Base-by-base conservation (phyloP, 2,888 invertebrate species). In the Eurytoma adleriae region DNA sequence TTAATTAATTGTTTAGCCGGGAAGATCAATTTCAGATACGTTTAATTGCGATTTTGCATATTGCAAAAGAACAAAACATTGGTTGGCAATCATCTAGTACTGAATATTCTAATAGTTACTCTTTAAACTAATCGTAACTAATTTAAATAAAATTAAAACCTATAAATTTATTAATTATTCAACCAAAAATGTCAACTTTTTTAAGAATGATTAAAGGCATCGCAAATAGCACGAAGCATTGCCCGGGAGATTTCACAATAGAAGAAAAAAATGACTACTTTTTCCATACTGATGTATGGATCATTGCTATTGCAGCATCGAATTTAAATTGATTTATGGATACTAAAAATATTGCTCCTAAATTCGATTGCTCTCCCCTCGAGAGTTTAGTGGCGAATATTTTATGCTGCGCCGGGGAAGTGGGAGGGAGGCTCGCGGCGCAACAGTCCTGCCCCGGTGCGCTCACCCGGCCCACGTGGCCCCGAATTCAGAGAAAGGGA, bases 391-490 rank as follows among this genome's bases (percentile, higher is more conserved):
- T 48, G 13, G 52, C 12, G 27, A 7, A 30, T 18, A 16, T 24
- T 56, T 20, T 70, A 59, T 27, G 24, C 67, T 52, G 4, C 30
- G 40, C 27, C 62, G 74, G 50, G 74, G 20, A 50, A 30, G 30
- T 69, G 80, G 57, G 73, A 68, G 80, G 81, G 76, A 80, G 78
- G 76, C 80, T 70, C 75, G 75, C 79, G 79, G 78, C 74, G 70
- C 70, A 70, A 70, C 59, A 70, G 70, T 68, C 66, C 40, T 40
- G 79, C 78, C 75, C 75, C 77, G 82, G 85, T 85, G 82, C 83
- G 79, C 85, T 84, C 77, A 73, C 59, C 68, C 64, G 79, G 86
- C 83, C 83, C 87, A 87, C 87, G 86, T 87, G 87, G 84, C 10
- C 87, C 14, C 74, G 71, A 82, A 84, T 83, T 83, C 81, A 77